A percentile compares a stretch with the other conserved stretches of the same genome.
These are phyloP conservation scores for Nysson spinosus DNA, from an alignment of 2,888 invertebrate genomes.

Conservation along the genomic window DNA sequence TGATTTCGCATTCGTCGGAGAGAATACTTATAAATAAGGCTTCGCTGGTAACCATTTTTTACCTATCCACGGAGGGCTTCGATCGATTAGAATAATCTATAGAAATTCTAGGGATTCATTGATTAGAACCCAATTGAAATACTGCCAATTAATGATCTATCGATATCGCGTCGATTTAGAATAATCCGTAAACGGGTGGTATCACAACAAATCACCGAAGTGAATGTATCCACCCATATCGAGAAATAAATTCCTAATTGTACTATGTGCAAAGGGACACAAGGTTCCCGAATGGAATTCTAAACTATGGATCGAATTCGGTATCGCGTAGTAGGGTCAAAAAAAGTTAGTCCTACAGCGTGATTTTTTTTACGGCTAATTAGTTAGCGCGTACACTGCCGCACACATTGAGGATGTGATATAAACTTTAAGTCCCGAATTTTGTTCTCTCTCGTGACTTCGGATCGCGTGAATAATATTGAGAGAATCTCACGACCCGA, in stretches of 20 bases:
- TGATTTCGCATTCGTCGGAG: constrained; percentile 21
- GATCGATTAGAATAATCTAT: constrained; percentile 36
- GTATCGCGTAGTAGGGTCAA: no score
- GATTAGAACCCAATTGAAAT: constrained; percentile 18
- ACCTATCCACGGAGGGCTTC: constrained; percentile 6
- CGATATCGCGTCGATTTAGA: no score
- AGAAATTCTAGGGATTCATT: constrained; percentile 23
- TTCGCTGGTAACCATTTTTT: constrained; percentile 4
- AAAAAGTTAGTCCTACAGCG: no score
- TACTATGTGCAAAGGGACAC: no score
- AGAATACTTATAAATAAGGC: constrained; percentile 15
- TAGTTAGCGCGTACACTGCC: constrained; percentile 63
- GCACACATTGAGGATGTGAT: constrained; percentile 70
- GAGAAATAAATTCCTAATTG: no score
- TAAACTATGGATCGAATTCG: no score
- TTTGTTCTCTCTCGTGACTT: constrained; percentile 32
- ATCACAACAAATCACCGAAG: no score
- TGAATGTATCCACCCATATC: no score
- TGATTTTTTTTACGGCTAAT: constrained; percentile 19
- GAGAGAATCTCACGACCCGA: background rate
- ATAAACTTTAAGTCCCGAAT: constrained; percentile 63
- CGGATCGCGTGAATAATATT: constrained; percentile 3
- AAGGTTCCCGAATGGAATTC: no score
- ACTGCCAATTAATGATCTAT: constrained; percentile 35
- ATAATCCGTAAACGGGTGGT: no score